Base-by-base conservation (phyloP, 2,888 invertebrate genomes). In the Aspidiotus rigidus region DNA sequence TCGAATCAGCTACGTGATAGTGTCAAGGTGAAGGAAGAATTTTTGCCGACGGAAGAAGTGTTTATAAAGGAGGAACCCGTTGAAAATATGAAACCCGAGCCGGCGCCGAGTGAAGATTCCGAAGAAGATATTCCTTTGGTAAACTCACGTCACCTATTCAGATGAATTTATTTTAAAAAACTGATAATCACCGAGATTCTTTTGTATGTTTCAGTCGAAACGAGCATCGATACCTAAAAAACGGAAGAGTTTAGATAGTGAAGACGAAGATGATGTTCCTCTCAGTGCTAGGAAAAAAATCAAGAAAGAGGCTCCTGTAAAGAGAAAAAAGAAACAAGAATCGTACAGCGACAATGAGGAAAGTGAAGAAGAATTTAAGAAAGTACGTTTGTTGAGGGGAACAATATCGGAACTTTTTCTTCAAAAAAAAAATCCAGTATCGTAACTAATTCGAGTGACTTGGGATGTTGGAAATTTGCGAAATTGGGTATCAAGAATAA, bases 61-160 rank as follows among this genome's bases (percentile, higher is more conserved):
- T 28, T 28, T 28, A 28, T 28, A 28, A 28, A 28, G 5, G 28
- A 28, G 5, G 28, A 28, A 28, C 28, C 28, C 28, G 28, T 28
- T 5, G 28, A 28, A 28, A 28, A 28, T 70, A 76, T 76, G 74
- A 76, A 76, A 72, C 77, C 74, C 39, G 76, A 79, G 69, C 81
- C 9, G 72, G 71, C 42, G 69, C 61, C 28, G 70, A 74, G 78
- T 62, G 79, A 83, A 15, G 85, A 85, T 3, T 86, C 85, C 72
- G 88, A 89, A 73, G 89, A 89, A 76, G 89, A 91, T 77, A 76
- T 84, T 62, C 89, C 90, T 74, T 78, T 90, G 83, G 89, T 89
- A 81, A 81, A 49, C 8, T 28, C 28, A 28, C 28, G 28, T 28
- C 15, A 7, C 10, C 28, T 41, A 15, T 62, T 16, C 60, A 60